A percentile compares a stretch with the other conserved stretches of the same genome.
Conservation (phyloP, 2,888 invertebrate species). For the Hypsopygia costalis region DNA sequence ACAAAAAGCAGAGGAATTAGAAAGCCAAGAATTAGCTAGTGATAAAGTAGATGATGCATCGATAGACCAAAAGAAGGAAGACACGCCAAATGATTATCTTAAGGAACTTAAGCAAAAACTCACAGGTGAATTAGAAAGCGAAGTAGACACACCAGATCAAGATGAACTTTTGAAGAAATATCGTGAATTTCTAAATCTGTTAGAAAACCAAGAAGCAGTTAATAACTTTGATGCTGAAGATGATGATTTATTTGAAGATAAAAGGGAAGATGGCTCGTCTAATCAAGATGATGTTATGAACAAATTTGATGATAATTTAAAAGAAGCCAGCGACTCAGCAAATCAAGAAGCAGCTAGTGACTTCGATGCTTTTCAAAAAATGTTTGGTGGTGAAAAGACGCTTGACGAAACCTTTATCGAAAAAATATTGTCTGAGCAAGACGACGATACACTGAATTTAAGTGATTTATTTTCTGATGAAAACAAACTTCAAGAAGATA, state of each 20-base stretch:
- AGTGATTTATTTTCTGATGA: conserved; percentile 3
- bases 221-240: conserved; percentile 9
- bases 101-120: too few relatives aligned
- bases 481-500: not conserved
- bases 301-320: not conserved
- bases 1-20: not conserved
- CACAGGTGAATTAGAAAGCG: too few relatives aligned
- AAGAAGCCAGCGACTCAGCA: not conserved
- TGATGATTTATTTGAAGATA: conserved; percentile 12
- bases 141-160: too few relatives aligned
- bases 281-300: not conserved
- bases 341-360: conserved; percentile 8
- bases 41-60: conserved; percentile 9
- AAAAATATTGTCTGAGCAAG: conserved; percentile 23
- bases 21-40: conserved; percentile 4
- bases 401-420: conserved; percentile 15
- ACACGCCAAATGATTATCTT: too few relatives aligned
- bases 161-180: too few relatives aligned
- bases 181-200: too few relatives aligned
- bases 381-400: conserved; percentile 13
- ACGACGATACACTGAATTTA: conserved; percentile 13
- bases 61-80: too few relatives aligned
- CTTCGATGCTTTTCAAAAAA: conserved; percentile 10
- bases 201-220: conserved; percentile 10
- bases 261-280: conserved; percentile 7